Conservation (phyloP, 2,888 invertebrate species). For the Nephrotoma appendiculata region DNA sequence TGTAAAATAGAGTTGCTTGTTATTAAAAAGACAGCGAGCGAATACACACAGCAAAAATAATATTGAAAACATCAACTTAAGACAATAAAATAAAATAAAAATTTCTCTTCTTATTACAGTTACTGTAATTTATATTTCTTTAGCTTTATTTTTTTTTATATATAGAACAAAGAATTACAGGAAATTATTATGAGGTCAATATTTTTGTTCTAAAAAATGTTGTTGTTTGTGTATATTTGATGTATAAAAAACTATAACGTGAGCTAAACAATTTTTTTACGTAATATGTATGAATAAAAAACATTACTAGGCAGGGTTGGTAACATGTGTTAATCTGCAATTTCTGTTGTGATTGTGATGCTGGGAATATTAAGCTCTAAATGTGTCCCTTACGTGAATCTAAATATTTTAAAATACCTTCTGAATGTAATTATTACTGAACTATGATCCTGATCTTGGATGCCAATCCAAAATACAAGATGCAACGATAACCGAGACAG, state of each 20-base stretch:
- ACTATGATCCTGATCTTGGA: no score
- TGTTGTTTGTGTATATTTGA: background rate
- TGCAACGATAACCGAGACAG: no score
- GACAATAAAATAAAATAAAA: background rate
- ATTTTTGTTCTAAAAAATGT: background rate
- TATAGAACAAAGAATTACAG: slow-evolving; percentile 4
- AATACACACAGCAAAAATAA: background rate
- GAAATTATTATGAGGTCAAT: background rate
- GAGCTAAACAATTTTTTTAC: background rate
- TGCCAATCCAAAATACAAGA: no score
- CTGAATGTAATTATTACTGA: no score
- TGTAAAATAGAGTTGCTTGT: background rate
- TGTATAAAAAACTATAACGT: background rate
- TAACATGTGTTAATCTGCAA: background rate
- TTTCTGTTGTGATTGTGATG: no score
- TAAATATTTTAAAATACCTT: no score
- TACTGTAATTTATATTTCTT: background rate
- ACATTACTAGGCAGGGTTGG: background rate
- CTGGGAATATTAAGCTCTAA: no score
- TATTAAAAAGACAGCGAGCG: background rate
- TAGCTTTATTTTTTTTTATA: background rate
- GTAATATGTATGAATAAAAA: background rate
- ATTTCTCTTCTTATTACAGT: background rate
- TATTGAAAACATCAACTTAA: background rate
- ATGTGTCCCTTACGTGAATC: no score